Percentiles rank a stretch among this genome's conserved stretches.
Evolutionary conservation across 2,113 vertebrate genomes (phyloP).

Genomic region (Cricetomys ansorgei): DNA sequence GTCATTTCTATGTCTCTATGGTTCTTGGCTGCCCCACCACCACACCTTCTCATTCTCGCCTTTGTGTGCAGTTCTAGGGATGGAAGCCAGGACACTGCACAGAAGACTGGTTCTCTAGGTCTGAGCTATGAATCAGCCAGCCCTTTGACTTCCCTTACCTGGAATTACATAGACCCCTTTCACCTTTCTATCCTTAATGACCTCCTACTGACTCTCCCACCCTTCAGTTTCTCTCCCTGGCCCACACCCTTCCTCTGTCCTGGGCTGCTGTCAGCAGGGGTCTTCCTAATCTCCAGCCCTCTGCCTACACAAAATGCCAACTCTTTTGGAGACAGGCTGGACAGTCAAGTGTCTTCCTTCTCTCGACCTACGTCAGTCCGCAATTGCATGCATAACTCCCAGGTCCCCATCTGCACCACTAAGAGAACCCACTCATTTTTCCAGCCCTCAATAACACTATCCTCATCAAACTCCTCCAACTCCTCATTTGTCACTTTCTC

Average conservation of each 20-base stretch:
- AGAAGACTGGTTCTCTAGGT: neutral
- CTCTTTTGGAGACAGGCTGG: neutral
- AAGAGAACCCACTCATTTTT: neutral
- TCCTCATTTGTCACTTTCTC: neutral
- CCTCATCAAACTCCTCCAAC: neutral
- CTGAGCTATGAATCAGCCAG: neutral
- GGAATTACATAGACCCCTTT: neutral
- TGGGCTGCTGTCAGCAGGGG: neutral
- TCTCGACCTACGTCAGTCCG: neutral
- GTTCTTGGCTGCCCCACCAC: neutral
- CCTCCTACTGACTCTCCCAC: neutral
- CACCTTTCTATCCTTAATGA: neutral
- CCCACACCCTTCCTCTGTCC: neutral
- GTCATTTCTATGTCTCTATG: neutral
- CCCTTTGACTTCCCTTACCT: neutral
- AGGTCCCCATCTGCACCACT: neutral
- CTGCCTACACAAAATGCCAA: neutral
- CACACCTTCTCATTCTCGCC: neutral
- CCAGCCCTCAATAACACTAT: neutral
- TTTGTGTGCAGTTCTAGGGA: neutral
- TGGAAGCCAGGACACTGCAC: neutral
- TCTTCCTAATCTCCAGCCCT: neutral
- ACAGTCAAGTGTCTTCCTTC: neutral
- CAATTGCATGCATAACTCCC: neutral
- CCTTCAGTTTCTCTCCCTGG: neutral